Percentiles rank a stretch among this genome's conserved stretches.
These are phyloP conservation scores for Aphis craccivora DNA, from an alignment of 1,140 invertebrate genomes.

Conservation along the genomic window DNA sequence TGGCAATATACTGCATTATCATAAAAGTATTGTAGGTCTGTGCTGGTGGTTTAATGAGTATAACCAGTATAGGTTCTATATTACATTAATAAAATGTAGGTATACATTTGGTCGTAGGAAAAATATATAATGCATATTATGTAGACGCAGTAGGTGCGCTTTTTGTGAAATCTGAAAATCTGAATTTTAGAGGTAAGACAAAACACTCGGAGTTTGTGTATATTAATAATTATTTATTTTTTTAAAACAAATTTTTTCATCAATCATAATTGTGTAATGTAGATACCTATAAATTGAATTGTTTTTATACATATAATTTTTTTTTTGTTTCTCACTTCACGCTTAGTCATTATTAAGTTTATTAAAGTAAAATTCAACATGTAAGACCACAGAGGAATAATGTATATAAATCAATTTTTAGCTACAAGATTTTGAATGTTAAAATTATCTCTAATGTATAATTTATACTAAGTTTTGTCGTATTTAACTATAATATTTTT, in stretches of 20 bases:
- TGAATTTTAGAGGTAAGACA: background rate
- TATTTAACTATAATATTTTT: background rate
- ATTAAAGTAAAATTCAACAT: background rate
- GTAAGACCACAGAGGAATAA: background rate
- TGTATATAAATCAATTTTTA: conserved; percentile 3
- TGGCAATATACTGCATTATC: background rate
- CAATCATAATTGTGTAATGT: background rate
- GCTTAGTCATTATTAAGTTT: background rate
- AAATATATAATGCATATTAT: background rate
- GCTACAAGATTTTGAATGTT: background rate
- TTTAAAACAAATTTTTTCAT: background rate
- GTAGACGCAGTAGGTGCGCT: background rate
- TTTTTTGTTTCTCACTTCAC: background rate
- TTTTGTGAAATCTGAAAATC: background rate
- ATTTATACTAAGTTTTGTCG: background rate
- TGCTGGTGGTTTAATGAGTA: background rate
- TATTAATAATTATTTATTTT: background rate
- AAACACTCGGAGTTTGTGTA: background rate
- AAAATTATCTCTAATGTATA: background rate
- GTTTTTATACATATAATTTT: background rate
- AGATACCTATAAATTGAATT: background rate
- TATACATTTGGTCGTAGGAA: background rate
- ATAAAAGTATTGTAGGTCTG: background rate
- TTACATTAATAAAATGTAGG: background rate
- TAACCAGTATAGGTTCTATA: background rate